These are phyloP conservation scores for Caenorhabditis angaria DNA, from an alignment of 2,888 invertebrate species.

Conservation along the genomic window DNA sequence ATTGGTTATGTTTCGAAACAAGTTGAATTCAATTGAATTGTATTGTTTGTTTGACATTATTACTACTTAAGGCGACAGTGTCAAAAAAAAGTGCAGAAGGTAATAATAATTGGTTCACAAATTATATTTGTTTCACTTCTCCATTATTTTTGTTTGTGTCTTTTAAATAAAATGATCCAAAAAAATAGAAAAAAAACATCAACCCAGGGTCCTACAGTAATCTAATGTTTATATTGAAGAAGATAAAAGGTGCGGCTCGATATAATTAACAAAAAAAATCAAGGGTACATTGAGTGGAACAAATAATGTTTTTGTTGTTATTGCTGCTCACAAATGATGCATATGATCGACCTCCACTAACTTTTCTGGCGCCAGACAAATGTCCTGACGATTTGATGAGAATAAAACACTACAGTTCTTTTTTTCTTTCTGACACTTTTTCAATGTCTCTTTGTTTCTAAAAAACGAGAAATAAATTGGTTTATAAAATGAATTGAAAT, in stretches of 20 bases:
- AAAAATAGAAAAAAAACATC: neutral
- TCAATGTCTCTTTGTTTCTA: too few species aligned
- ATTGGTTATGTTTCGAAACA: constrained; percentile 1
- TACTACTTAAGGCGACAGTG: neutral
- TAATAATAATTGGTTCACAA: constrained; percentile 2
- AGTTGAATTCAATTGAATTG: too few species aligned
- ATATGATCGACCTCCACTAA: neutral
- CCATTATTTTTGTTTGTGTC: neutral
- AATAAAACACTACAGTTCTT: too few species aligned
- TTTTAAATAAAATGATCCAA: neutral
- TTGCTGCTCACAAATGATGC: neutral
- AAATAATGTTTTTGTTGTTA: constrained; percentile 2
- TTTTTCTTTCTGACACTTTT: too few species aligned
- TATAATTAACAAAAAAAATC: constrained; percentile 4
- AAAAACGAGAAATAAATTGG: too few species aligned
- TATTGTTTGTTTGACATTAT: neutral
- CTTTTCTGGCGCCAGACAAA: constrained; percentile 4
- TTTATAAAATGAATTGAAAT: constrained; percentile 1
- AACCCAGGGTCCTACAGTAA: neutral
- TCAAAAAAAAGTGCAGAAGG: constrained; percentile 2
- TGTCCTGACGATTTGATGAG: neutral
- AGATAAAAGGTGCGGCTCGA: constrained; percentile 2
- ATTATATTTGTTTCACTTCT: neutral
- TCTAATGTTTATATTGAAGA: neutral
- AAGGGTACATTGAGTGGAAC: constrained; percentile 1